Base-by-base conservation (phyloP, 2,888 invertebrate species). In the Cosmopolites sordidus region DNA sequence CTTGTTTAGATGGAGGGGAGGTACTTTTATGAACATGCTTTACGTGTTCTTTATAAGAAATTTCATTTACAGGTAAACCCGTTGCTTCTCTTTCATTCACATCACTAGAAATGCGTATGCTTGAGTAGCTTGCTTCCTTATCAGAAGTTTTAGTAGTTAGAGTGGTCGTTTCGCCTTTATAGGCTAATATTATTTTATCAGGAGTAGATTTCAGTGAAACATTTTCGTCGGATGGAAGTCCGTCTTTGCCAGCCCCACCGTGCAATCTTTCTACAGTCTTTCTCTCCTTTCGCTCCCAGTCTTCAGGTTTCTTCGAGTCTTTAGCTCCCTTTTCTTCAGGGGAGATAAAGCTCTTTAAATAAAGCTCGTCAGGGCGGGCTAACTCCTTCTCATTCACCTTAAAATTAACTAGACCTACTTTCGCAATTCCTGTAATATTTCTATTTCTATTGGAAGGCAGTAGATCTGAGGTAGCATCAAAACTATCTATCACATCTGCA, bases 381-480 rank as follows among this genome's bases (percentile, higher is more conserved):
- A 67, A 64, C 54, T 71, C 69, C 53, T 61, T 58, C 60, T 69
- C 69, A 38, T 64, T 66, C 38, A 66, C 57, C 60, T 69, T 72
- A 62, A 65, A 67, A 58, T 64, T 67, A 66, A 69, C 67, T 62
- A 65, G 60, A 59, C 62, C 69, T 59, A 72, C 64, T 44, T 66
- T 63, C 54, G 66, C 68, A 60, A 68, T 60, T 56, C 67, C 76
- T 33, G 45, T 49, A 39, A 75, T 76, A 68, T 80, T 78, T 51
- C 52, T 60, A 59, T 58, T 48, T 48, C 45, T 57, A 69, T 51
- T 55, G 60, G 64, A 66, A 65, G 66, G 65, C 64, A 64, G 40
- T 60, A 60, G 27, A 67, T 78, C 78, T 53, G 78, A 79, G 47
- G 79, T 76, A 61, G 79, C 69, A 59, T 64, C 64, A 57, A 58